phyloP scores from a whole-genome alignment of 2,888 invertebrate genomes.

The Erannis defoliaria region DNA sequence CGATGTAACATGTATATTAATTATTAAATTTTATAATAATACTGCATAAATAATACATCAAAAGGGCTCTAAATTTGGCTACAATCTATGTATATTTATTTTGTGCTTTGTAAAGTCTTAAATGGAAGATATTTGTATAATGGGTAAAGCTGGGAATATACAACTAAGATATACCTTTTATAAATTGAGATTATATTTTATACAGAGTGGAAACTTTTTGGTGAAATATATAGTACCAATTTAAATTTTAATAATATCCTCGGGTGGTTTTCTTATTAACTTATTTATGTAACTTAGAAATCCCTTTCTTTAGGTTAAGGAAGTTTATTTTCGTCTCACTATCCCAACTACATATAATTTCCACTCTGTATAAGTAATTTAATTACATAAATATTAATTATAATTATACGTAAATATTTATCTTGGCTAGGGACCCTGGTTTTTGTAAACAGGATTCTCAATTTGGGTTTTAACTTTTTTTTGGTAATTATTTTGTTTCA shows the following conservation, averaged over 20 bases:
- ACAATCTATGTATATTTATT: conserved; percentile 13
- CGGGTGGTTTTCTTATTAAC: too few relatives aligned
- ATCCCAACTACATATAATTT: background rate
- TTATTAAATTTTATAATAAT: background rate
- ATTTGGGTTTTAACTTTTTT: background rate
- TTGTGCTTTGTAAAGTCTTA: conserved; percentile 29
- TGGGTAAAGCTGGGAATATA: conserved; percentile 10
- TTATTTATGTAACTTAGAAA: too few relatives aligned
- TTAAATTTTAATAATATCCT: too few relatives aligned
- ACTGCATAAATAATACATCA: conserved; percentile 15
- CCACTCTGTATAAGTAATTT: background rate
- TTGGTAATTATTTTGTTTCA: background rate
- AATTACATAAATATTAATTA: too few relatives aligned
- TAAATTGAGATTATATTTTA: background rate
- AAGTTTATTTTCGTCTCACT: too few relatives aligned
- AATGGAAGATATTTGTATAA: conserved; percentile 22
- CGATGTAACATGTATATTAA: conserved; percentile 6
- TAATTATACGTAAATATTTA: background rate
- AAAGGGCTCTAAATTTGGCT: conserved; percentile 23
- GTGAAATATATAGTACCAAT: background rate
- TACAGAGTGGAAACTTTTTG: background rate
- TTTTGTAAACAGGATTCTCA: background rate
- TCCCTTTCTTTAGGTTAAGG: too few relatives aligned
- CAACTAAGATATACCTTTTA: background rate
- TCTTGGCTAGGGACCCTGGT: background rate